Evolutionary conservation across 2,113 vertebrate genomes (phyloP).

Genomic region (Lagenorhynchus albirostris): DNA sequence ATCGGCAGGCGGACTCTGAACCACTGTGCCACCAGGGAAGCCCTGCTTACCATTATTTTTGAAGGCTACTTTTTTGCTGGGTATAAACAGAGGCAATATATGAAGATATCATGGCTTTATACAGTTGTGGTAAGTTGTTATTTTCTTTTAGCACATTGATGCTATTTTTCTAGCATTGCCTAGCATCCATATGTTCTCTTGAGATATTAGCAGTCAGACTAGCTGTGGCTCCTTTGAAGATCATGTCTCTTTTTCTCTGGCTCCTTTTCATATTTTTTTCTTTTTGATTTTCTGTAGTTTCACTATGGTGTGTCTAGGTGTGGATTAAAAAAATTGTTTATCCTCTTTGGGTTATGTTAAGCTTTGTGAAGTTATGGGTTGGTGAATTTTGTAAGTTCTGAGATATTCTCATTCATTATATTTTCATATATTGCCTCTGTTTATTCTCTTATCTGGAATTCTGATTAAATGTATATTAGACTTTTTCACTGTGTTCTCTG

Average conservation of each 20-base stretch:
- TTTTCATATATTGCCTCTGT: background rate
- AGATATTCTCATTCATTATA: background rate
- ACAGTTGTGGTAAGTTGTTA: background rate
- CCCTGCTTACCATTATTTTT: background rate
- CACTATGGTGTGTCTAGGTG: background rate
- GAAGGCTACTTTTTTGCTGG: background rate
- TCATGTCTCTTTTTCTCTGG: background rate
- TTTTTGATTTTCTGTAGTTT: background rate
- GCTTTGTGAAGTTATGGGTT: background rate
- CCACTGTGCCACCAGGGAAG: no score
- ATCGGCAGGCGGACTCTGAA: no score
- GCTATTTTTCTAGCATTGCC: background rate
- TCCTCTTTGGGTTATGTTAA: background rate
- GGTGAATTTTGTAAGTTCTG: background rate
- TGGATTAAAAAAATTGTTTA: background rate
- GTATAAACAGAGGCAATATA: background rate
- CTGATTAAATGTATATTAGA: background rate
- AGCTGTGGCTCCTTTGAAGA: background rate
- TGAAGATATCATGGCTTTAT: background rate
- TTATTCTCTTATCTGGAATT: conserved; percentile 13
- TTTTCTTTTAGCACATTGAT: background rate
- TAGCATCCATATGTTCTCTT: background rate
- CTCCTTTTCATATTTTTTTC: background rate
- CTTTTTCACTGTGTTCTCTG: background rate
- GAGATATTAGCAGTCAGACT: background rate